These are phyloP conservation scores for Nixonia krombeini DNA, from an alignment of 1,140 invertebrate genomes.

Conservation along the genomic window DNA sequence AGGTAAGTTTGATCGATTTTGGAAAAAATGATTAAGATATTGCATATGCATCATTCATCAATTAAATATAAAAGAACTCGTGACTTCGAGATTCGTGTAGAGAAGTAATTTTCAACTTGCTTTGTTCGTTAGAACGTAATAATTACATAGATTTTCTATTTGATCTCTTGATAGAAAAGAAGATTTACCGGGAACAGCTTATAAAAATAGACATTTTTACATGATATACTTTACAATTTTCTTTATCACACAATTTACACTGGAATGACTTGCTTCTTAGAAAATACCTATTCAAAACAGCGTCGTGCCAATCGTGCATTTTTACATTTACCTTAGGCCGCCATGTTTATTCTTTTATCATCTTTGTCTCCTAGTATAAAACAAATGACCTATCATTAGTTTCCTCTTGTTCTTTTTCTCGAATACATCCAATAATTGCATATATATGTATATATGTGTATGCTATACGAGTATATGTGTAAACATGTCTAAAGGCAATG, in stretches of 20 bases:
- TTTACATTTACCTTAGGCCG: neutral
- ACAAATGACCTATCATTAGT: neutral
- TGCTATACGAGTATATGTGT: no score
- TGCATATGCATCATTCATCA: constrained; percentile 33
- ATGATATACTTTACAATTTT: constrained; percentile 42
- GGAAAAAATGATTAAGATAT: constrained; percentile 44
- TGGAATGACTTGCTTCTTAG: constrained; percentile 36
- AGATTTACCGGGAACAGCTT: constrained; percentile 46
- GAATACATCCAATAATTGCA: no score
- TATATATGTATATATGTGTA: neutral
- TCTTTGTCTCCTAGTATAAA: neutral
- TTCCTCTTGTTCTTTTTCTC: no score
- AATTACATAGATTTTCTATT: neutral
- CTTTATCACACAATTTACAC: constrained; percentile 46
- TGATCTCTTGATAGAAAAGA: constrained; percentile 31
- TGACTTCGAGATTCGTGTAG: constrained; percentile 32
- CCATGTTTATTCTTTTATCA: neutral
- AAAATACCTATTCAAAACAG: constrained; percentile 24
- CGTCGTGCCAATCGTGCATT: neutral
- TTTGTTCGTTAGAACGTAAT: constrained; percentile 7
- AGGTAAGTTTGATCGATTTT: constrained; percentile 35
- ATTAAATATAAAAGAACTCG: constrained; percentile 32
- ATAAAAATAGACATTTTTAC: constrained; percentile 48
- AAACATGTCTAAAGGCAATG: no score
- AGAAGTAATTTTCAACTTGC: constrained; percentile 32